Percentiles rank a stretch among this genome's conserved stretches.
These are phyloP conservation scores for Bradypodion ventrale DNA, from an alignment of 2,797 vertebrate genomes.

Conservation along the genomic window DNA sequence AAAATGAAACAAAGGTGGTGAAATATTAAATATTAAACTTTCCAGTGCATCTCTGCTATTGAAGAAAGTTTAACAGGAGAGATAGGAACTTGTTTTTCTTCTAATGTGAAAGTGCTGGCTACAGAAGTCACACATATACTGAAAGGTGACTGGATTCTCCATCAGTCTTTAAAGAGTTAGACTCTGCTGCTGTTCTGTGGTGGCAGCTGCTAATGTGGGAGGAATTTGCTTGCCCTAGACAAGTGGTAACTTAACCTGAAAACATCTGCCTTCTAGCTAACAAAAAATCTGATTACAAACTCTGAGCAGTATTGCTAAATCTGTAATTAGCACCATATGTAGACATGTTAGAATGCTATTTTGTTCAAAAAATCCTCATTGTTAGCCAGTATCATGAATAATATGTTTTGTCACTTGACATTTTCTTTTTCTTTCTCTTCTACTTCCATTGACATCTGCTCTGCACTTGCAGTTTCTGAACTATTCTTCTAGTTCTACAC, in stretches of 20 bases:
- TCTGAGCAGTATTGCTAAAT: fast-evolving
- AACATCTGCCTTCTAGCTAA: not conserved
- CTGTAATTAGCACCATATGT: not conserved
- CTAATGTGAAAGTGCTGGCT: not conserved
- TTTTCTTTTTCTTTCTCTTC: constrained; percentile 25
- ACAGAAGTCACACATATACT: not conserved
- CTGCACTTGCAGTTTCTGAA: constrained; percentile 45
- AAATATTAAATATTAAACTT: not conserved
- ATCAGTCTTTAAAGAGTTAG: not conserved
- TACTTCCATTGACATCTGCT: constrained; percentile 36
- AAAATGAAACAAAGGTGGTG: not conserved
- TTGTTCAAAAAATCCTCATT: not conserved
- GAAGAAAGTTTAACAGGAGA: not conserved
- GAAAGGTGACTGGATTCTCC: not conserved
- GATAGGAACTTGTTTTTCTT: not conserved
- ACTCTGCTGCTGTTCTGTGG: not conserved
- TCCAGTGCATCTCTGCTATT: not conserved
- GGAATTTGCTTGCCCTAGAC: not conserved
- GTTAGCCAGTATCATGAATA: not conserved
- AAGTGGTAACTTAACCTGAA: not conserved
- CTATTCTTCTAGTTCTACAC: constrained; percentile 45
- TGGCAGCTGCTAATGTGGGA: not conserved
- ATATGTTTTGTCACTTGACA: constrained; percentile 9
- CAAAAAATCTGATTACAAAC: constrained; percentile 12
- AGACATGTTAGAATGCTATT: not conserved